A percentile compares a stretch with the other conserved stretches of the same genome.
Evolutionary conservation across 2,113 vertebrate species (phyloP).

Genomic region (Leptocoma aspasia): DNA sequence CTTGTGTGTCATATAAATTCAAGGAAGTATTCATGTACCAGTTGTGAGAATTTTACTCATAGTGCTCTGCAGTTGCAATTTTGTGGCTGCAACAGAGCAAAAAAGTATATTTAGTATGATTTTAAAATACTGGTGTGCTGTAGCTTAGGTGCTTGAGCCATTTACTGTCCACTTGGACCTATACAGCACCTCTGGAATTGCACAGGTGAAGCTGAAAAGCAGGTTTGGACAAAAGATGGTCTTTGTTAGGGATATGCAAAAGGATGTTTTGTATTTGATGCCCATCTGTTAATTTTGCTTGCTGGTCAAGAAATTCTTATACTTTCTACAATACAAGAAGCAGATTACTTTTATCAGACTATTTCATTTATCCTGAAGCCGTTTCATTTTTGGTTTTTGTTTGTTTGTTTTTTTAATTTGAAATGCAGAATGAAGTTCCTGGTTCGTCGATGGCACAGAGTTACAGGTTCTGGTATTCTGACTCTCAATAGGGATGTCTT

Average conservation of each 20-base stretch:
- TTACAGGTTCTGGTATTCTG: constrained; percentile 74
- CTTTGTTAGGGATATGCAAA: background rate
- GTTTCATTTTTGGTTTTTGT: background rate
- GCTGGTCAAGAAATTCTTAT: background rate
- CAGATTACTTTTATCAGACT: background rate
- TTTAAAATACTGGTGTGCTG: background rate
- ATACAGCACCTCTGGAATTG: background rate
- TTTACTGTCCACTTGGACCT: background rate
- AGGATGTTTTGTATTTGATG: background rate
- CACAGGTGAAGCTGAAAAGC: background rate
- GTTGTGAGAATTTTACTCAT: background rate
- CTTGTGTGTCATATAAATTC: background rate
- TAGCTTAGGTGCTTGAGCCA: background rate
- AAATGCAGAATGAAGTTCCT: constrained; percentile 91
- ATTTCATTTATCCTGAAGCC: background rate
- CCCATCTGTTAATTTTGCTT: background rate
- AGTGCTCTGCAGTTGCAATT: background rate
- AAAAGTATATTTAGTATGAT: background rate
- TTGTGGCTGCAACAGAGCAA: background rate
- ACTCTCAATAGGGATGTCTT: constrained; percentile 79
- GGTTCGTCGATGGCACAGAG: constrained; percentile 89
- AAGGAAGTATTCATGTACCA: background rate
- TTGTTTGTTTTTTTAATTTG: background rate
- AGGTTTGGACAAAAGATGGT: background rate
- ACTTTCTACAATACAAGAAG: background rate